These are phyloP conservation scores for Marmota flaviventris DNA, from an alignment of 2,113 vertebrate genomes.

Conservation along the genomic window DNA sequence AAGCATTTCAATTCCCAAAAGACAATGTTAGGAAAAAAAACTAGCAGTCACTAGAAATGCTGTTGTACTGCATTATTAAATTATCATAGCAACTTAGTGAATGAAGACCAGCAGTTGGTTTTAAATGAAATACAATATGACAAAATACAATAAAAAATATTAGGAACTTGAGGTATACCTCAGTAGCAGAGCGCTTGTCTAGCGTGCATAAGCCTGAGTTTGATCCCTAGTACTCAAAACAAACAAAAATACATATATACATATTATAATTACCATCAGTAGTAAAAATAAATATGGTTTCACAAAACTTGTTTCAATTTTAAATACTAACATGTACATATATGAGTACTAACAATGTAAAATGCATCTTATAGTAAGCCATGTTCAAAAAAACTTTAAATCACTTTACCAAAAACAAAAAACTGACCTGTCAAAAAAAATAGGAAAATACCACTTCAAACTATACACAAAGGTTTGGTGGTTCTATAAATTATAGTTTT, in stretches of 20 bases:
- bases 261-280: not conserved
- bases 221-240: not conserved
- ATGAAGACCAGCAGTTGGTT: not conserved
- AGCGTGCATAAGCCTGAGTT: not conserved
- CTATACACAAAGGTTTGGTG: not conserved
- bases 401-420: conserved; percentile 24
- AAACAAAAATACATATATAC: not conserved
- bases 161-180: too few relatives aligned
- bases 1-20: conserved; percentile 60
- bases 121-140: conserved; percentile 20
- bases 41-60: not conserved
- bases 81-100: not conserved
- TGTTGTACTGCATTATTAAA: not conserved
- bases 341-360: not conserved
- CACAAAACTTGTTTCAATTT: conserved; percentile 47
- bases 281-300: conserved; percentile 39
- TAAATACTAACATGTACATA: conserved; percentile 3
- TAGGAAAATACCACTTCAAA: conserved; percentile 55
- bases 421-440: not conserved
- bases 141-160: conserved; percentile 20
- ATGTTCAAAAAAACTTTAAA: not conserved
- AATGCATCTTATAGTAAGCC: not conserved
- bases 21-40: conserved; percentile 9
- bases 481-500: not conserved
- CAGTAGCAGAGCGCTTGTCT: not conserved